These are phyloP conservation scores for Leptogaster cylindrica DNA, from an alignment of 2,888 invertebrate species.

Conservation along the genomic window DNA sequence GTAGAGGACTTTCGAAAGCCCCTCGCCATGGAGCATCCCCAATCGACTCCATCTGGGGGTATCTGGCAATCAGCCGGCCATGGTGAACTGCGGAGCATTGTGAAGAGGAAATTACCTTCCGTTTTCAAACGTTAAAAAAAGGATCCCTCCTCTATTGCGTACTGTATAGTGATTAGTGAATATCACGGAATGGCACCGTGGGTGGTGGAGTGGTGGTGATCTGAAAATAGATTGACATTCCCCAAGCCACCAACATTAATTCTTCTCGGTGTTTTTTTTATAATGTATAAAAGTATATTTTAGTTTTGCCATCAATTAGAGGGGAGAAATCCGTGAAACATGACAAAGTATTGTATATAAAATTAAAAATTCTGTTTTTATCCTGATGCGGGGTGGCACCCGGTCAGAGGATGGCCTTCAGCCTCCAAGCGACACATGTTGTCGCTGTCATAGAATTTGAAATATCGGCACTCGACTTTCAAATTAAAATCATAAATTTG, in stretches of 20 bases:
- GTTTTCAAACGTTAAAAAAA: no score
- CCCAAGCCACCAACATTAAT: conserved; percentile 31
- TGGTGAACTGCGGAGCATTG: conserved; percentile 8
- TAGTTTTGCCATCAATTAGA: conserved; percentile 38
- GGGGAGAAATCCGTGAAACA: conserved; percentile 37
- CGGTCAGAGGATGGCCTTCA: background rate
- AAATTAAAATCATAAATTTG: conserved; percentile 50
- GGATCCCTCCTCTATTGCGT: no score
- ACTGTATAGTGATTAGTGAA: no score
- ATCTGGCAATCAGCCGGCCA: conserved; percentile 23
- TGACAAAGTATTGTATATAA: conserved; percentile 23
- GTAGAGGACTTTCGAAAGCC: background rate
- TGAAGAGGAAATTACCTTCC: conserved; percentile 34
- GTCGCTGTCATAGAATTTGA: conserved; percentile 48
- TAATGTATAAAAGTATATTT: no score
- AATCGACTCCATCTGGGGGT: conserved; percentile 17
- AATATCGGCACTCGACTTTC: conserved; percentile 48
- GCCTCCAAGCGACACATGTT: conserved; percentile 46
- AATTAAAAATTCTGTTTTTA: conserved; percentile 1
- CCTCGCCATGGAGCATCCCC: background rate
- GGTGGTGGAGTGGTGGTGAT: no score
- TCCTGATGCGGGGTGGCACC: background rate
- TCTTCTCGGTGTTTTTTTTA: no score
- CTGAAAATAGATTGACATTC: background rate
- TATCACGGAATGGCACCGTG: no score